These are phyloP conservation scores for Leptobrachium ailaonicum DNA, from an alignment of 2,113 vertebrate species.

Conservation along the genomic window DNA sequence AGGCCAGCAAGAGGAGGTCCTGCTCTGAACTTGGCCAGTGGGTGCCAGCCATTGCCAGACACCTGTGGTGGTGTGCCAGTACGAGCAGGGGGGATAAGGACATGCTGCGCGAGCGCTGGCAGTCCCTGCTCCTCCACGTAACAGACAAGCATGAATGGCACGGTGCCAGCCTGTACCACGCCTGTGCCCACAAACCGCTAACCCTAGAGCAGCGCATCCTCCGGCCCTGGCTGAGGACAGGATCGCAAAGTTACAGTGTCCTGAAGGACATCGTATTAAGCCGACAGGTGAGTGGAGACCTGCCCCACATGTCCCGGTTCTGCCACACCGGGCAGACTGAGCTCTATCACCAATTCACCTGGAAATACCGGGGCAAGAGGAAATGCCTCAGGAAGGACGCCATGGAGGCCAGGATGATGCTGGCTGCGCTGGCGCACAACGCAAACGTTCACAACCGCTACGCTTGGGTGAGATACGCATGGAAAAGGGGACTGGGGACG, in stretches of 20 bases:
- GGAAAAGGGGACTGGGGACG: background rate
- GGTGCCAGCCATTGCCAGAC: background rate
- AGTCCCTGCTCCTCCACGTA: background rate
- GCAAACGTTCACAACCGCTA: background rate
- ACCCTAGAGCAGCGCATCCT: background rate
- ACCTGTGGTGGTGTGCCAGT: background rate
- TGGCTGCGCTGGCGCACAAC: slow-evolving; percentile 19
- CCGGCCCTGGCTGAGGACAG: background rate
- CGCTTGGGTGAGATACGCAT: background rate
- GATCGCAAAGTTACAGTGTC: background rate
- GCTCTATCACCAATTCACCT: background rate
- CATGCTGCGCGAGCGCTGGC: background rate
- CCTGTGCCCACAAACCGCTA: background rate
- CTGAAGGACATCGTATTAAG: background rate
- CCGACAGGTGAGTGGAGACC: background rate
- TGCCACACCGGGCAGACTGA: background rate
- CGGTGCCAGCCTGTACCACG: background rate
- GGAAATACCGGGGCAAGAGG: background rate
- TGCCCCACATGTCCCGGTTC: background rate
- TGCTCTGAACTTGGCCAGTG: background rate
- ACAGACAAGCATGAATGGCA: background rate
- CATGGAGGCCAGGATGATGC: slow-evolving; percentile 1
- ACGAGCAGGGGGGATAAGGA: background rate
- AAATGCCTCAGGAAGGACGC: background rate
- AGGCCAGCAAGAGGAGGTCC: background rate